Percentiles rank a stretch among this genome's conserved stretches.
phyloP scores from a whole-genome alignment of 2,797 vertebrate genomes.

The Coluber constrictor region DNA sequence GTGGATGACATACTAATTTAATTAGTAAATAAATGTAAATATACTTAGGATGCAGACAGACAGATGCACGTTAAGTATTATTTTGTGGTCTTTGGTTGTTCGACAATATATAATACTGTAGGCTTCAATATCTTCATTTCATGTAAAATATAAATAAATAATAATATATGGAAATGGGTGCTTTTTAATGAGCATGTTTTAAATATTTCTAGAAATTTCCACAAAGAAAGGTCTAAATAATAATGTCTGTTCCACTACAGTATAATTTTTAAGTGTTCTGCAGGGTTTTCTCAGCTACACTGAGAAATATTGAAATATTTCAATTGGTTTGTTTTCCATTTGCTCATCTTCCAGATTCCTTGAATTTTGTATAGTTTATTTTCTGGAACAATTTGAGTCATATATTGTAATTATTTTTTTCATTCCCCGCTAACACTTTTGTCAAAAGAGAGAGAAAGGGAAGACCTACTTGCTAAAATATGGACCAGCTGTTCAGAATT shows the following conservation, averaged over 20 bases:
- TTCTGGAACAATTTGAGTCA: background rate
- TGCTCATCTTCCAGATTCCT: background rate
- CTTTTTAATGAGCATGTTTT: background rate
- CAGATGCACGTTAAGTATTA: too few species aligned
- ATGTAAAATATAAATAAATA: too few species aligned
- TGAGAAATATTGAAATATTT: background rate
- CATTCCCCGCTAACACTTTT: background rate
- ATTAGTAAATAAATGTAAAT: too few species aligned
- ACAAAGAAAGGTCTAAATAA: background rate
- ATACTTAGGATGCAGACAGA: too few species aligned
- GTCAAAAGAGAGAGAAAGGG: background rate
- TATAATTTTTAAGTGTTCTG: background rate
- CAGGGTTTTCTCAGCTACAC: background rate
- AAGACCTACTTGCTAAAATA: background rate
- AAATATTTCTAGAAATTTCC: background rate
- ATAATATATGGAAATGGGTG: too few species aligned
- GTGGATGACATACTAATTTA: too few species aligned
- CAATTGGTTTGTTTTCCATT: background rate
- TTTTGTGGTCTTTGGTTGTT: too few species aligned
- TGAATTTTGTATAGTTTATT: background rate
- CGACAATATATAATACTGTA: too few species aligned
- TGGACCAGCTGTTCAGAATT: accelerated
- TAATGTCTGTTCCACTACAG: background rate
- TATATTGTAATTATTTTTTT: background rate
- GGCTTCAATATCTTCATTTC: too few species aligned